Base-by-base conservation (phyloP, 92 coral and sea anemone genomes). In the Pocillopora grandis region DNA sequence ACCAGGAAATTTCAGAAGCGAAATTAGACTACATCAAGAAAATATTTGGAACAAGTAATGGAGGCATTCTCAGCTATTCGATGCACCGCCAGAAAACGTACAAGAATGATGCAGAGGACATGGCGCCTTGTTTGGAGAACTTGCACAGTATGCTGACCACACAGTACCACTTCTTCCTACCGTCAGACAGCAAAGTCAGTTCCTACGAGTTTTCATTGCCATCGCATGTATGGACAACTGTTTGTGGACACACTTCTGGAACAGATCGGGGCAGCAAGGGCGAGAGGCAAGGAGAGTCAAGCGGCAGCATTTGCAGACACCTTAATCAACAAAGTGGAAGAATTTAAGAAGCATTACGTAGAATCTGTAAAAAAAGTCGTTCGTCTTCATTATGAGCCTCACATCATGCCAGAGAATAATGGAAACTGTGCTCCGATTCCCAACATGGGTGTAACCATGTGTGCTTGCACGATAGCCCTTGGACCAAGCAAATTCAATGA, bases 141-240 rank as follows among this genome's bases (percentile, higher is more conserved):
- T 58, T 63, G 13, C 74, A 74, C 20, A 9, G 60, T 37, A 64
- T 79, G 75, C 14, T 79, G 73, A 16, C 52, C 10, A 58, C 17
- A 15, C 83, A 79, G 83, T 79, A 79, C 72, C 74, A 64, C 61
- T 79, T 79, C 83, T 65, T 79, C 75, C 12, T 79, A 56, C 83
- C 83, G 36, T 58, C 15, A 62, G 68, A n/a, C 61, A 21, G 6
- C 59, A 65, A 35, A 52, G 27, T 20, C 55, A 65, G 52, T 14
- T 5, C 57, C 11, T 79, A 16, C 27, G 80, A 76, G 35, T 14
- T 15, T 12, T 15, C 80, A 20, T 15, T 76, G 63, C 80, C 80
- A 15, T 20, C 80, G 80, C 64, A 76, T 49, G 80, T 76, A 76
- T 59, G 80, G 80, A 58, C 67, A 76, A 58, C 80, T 76, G 5